A percentile compares a stretch with the other conserved stretches of the same genome.
Evolutionary conservation across 2,797 vertebrate species (phyloP).

Genomic region (Iguana delicatissima): DNA sequence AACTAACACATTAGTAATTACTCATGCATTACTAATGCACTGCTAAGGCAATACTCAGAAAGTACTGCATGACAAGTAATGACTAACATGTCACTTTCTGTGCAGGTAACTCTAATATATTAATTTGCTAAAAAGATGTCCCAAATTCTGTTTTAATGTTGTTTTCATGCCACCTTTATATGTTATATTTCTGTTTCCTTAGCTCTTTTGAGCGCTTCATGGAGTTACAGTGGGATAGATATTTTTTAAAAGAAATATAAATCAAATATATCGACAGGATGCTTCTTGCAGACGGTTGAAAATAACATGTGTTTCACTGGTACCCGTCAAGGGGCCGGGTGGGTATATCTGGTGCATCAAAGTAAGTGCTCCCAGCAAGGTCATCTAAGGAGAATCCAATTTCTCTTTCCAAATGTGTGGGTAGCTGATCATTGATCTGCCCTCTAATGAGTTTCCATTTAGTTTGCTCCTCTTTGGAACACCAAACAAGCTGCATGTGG

Average conservation of each 20-base stretch:
- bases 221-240: background rate
- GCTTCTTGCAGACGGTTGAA: background rate
- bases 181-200: background rate
- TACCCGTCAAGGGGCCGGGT: too few species aligned
- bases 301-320: background rate
- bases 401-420: slow-evolving; percentile 26
- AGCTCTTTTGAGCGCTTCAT: background rate
- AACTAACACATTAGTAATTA: too few species aligned
- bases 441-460: slow-evolving; percentile 63
- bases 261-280: background rate
- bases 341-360: background rate
- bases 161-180: background rate
- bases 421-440: background rate
- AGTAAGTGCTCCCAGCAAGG: slow-evolving; percentile 47
- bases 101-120: too few species aligned
- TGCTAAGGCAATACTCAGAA: too few species aligned
- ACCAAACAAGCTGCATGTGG: background rate
- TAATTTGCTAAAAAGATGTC: too few species aligned
- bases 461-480: background rate
- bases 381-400: slow-evolving; percentile 61
- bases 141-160: background rate
- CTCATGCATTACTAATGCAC: too few species aligned
- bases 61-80: too few species aligned
- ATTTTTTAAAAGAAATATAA: background rate
- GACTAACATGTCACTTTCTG: too few species aligned